These are phyloP conservation scores for Excalfactoria chinensis DNA, from an alignment of 2,113 vertebrate species.

Conservation along the genomic window DNA sequence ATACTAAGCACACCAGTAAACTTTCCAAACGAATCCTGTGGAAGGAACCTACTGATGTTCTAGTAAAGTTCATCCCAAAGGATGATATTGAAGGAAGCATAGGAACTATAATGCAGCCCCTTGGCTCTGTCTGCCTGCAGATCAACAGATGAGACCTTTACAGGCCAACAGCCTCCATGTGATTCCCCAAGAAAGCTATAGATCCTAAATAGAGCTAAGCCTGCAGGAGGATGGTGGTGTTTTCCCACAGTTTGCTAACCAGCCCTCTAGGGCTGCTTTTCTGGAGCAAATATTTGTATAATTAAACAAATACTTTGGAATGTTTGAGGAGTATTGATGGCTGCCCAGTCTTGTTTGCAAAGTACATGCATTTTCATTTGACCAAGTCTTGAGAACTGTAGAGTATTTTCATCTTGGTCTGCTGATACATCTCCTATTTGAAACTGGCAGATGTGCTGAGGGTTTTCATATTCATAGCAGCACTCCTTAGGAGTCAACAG, in stretches of 20 bases:
- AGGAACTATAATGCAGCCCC: not conserved
- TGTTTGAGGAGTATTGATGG: slow-evolving; percentile 31
- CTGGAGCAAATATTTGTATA: not conserved
- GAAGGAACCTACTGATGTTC: not conserved
- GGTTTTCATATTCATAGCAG: not conserved
- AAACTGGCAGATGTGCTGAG: not conserved
- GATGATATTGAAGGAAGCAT: not conserved
- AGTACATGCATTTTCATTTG: slow-evolving; percentile 16
- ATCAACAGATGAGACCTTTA: not conserved
- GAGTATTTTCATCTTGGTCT: not conserved
- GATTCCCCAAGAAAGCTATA: not conserved
- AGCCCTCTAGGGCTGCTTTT: not conserved
- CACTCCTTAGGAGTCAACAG: not conserved
- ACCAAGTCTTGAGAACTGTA: slow-evolving; percentile 15
- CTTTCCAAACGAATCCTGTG: not conserved
- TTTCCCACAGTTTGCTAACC: slow-evolving; percentile 41
- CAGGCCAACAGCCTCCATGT: not conserved
- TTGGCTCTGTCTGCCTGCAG: not conserved
- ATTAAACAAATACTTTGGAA: slow-evolving; percentile 15
- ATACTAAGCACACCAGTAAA: not conserved
- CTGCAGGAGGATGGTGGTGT: not conserved
- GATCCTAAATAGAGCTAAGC: not conserved
- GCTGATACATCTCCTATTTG: not conserved
- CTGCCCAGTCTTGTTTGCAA: slow-evolving; percentile 22
- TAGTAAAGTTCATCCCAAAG: not conserved